Evolutionary conservation across 2,113 vertebrate genomes (phyloP), one percentile per base, ranked within the genome.

Genomic region (Bolborhynchus lineola): DNA sequence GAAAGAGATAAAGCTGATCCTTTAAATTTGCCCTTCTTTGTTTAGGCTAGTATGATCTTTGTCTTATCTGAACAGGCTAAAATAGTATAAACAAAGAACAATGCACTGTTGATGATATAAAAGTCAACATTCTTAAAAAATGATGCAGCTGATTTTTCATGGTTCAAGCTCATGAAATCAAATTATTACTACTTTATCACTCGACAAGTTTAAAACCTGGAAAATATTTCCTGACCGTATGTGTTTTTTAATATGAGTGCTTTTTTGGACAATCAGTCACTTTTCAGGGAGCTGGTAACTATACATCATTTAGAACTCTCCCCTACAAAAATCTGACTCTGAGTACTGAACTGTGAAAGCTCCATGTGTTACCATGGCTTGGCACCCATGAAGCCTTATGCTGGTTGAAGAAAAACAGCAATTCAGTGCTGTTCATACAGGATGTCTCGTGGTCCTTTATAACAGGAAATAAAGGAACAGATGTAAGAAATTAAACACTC

Each of bases 371-470:
- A 60, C 26, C n/a, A 59, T 63, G 42, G 39, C n/a, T 97, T 93
- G 80, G 53, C 74, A 97, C 69, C 50, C 95, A 95, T 88, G 63
- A 35, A 95, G 11, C 49, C 23, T 95, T 95, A 96, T 77, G 19
- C 14, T 82, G 17, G 15, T 95, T 94, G 81, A 52, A 91, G 44
- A 95, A 63, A 24, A 92, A 7, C 37, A 84, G 53, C 9, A 89
- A 14, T 33, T 35, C 50, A 52, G 33, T 35, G 28, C 9, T 93
- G 33, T 92, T 95, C 13, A 49, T 79, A 67, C 11, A 81, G 33
- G 20, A 10, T 74, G 24, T 88, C 49, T 90, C 9, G 72, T 16
- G 12, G 10, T 47, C 63, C 21, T 96, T 97, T 78, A 77, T 78
- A 89, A 90, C 71, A 52, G 49, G 63, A 80, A 79, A 69, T 79